Evolutionary conservation across 2,113 vertebrate species (phyloP).

Genomic region (Todiramphus saurophagus): DNA sequence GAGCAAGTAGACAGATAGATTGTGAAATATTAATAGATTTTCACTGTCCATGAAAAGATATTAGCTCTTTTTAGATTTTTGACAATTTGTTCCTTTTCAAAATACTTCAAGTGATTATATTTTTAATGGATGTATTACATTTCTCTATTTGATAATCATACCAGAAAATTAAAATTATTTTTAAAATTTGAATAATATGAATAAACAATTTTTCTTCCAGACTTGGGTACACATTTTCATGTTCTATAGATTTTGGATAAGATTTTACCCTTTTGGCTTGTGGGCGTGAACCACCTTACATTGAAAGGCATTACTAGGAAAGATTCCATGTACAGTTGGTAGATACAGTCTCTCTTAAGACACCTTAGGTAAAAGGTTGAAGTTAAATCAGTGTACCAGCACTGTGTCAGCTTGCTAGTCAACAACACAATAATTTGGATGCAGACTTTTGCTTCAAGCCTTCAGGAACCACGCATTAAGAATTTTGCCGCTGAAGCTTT

Average conservation of each 20-base stretch:
- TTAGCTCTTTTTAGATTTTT: neutral
- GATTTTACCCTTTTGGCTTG: neutral
- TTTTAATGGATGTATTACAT: neutral
- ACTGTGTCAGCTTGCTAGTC: neutral
- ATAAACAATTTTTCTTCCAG: neutral
- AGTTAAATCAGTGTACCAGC: neutral
- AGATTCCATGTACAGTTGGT: neutral
- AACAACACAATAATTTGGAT: neutral
- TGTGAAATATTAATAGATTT: neutral
- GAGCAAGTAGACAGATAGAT: neutral
- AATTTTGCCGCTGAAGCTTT: neutral
- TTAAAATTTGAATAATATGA: neutral
- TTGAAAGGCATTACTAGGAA: neutral
- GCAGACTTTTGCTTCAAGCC: neutral
- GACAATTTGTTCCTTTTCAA: neutral
- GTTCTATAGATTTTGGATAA: neutral
- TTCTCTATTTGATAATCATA: neutral
- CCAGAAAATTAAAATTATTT: neutral
- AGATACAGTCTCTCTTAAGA: neutral
- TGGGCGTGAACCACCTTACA: neutral
- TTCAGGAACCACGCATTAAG: neutral
- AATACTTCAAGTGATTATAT: neutral
- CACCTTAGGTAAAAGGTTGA: neutral
- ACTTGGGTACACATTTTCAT: neutral
- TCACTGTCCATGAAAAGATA: neutral